Base-by-base conservation (phyloP, 2,888 invertebrate genomes). In the Phortica magna region DNA sequence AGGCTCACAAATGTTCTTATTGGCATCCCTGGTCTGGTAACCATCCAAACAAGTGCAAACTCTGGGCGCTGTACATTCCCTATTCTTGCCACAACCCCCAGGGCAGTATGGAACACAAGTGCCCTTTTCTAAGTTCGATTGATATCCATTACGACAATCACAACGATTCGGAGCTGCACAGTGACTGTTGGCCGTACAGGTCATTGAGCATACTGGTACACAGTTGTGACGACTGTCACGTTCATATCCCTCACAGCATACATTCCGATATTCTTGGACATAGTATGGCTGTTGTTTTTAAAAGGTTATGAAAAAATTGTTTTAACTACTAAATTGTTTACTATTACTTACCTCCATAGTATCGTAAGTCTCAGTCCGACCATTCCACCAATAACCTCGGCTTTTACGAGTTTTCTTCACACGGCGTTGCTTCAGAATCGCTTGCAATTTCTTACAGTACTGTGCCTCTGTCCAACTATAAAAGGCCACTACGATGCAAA, bases 61-160 rank as follows among this genome's bases (percentile, higher is more conserved):
- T 22, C n/a, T 9, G 22, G 76, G 76, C 9, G 19, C 39, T 1
- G 41, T 61, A n/a, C 77, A 78, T 39, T 73, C 41, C 6, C 75
- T 61, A 41, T 76, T 48, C 19, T 17, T n/a, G 0, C 6, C 55
- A 53, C 76, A 77, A 6, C 19, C 42, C 1, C n/a, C 6, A 12
- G n/a, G 7, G 19, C 75, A 71, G 43, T 17, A 6, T 2, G 70
- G 55, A 14, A 31, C 1, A 31, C 70, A 71, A 9, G 4, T 48
- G 6, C n/a, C 39, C 2, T 70, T 0, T 10, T 10, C 6, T 7
- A 19, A 2, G 10, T 70, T 19, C 42, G 0, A 10, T 19, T 9
- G 42, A 55, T 71, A 71, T 6, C 70, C 70, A 43, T 3, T 6
- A 12, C 31, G 42, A 19, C 70, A 71, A 10, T 31, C 55, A 53